phyloP scores from a whole-genome alignment of 1,140 invertebrate species.

The Drosophila bipectinata region DNA sequence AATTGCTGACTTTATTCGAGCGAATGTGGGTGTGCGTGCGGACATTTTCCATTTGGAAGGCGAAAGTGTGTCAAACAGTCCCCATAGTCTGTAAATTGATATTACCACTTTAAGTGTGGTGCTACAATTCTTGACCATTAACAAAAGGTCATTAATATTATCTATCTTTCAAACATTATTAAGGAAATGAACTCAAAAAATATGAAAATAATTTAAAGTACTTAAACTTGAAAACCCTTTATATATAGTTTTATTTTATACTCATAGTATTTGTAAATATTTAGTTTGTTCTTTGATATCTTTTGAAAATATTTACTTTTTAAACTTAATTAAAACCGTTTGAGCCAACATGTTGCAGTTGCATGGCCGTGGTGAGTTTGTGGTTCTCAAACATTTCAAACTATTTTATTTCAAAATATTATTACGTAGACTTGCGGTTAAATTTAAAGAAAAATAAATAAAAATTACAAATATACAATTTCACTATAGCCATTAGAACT shows the following conservation, averaged over 20 bases:
- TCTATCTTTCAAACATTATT: background rate
- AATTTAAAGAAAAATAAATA: too few relatives aligned
- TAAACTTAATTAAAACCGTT: background rate
- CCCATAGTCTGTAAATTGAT: constrained; percentile 33
- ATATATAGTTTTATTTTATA: background rate
- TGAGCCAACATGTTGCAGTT: background rate
- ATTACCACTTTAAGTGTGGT: constrained; percentile 1
- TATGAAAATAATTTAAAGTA: background rate
- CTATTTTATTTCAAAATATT: background rate
- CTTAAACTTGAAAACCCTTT: too few relatives aligned
- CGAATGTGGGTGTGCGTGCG: constrained; percentile 27
- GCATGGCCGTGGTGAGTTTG: background rate
- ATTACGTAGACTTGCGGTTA: background rate
- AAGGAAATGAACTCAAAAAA: background rate
- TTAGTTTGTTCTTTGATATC: too few relatives aligned
- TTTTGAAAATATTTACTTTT: background rate
- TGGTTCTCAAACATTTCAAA: background rate
- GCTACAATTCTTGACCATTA: constrained; percentile 5
- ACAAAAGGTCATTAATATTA: background rate
- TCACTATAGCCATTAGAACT: too few relatives aligned
- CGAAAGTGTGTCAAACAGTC: constrained; percentile 33
- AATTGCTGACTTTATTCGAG: constrained; percentile 21
- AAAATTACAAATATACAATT: too few relatives aligned
- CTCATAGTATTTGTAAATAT: too few relatives aligned
- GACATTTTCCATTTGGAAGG: constrained; percentile 29